These are phyloP conservation scores for Oscheius myriophilus DNA, from an alignment of 2,888 invertebrate species.

Conservation along the genomic window DNA sequence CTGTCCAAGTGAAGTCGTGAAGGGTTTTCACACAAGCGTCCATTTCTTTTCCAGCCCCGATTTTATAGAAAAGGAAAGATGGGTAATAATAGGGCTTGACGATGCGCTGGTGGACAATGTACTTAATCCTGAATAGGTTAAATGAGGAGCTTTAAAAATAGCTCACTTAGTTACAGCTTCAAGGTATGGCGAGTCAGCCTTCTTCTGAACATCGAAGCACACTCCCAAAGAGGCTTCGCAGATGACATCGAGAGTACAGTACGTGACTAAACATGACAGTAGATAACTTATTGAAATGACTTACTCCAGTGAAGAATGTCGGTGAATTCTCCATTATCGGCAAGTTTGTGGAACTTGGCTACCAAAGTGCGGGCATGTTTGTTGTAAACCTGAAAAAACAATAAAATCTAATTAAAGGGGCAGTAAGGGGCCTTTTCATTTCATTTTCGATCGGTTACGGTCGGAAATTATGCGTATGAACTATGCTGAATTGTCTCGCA, in stretches of 20 bases:
- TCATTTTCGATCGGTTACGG: not conserved
- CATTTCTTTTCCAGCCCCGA: constrained; percentile 72
- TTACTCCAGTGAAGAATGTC: constrained; percentile 57
- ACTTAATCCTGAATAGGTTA: constrained; percentile 59
- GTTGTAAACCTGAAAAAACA: constrained; percentile 71
- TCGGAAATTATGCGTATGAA: too few relatives aligned
- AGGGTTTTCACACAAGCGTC: constrained; percentile 71
- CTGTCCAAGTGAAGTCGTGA: constrained; percentile 72
- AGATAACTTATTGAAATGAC: constrained; percentile 4
- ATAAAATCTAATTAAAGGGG: not conserved
- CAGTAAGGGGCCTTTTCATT: too few relatives aligned
- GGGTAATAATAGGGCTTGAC: constrained; percentile 73
- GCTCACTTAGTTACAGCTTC: constrained; percentile 65
- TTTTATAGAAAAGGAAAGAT: constrained; percentile 71
- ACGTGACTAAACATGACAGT: constrained; percentile 66
- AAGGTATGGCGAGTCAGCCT: constrained; percentile 62
- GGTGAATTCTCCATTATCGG: constrained; percentile 47
- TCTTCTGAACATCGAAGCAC: constrained; percentile 66
- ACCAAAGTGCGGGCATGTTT: constrained; percentile 71
- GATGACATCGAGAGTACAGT: constrained; percentile 74
- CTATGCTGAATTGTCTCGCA: too few relatives aligned
- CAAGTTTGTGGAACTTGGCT: constrained; percentile 56
- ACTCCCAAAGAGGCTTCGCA: constrained; percentile 71
- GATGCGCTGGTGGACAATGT: constrained; percentile 68
- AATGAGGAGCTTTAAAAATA: not conserved